Base-by-base conservation (phyloP, 2,113 vertebrate species). In the Geococcyx californianus region DNA sequence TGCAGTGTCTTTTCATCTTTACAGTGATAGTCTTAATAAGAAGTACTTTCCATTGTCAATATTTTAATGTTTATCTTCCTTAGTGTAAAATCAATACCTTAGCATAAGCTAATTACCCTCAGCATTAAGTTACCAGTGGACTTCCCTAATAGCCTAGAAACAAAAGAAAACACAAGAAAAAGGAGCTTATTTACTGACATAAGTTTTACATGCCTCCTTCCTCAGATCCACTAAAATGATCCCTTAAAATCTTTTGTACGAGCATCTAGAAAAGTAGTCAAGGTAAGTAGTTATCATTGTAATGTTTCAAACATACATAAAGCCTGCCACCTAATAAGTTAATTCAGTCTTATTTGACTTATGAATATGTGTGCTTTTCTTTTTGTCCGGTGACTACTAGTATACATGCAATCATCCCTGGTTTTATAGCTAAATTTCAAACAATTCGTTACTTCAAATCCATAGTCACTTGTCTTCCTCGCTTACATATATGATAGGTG, bases 1-100 rank as follows among this genome's bases (percentile, higher is more conserved):
- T 76, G 60, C 13, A 55, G n/a, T 56, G n/a, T 74, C 55, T 89
- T 96, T 97, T 94, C 42, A 79, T 95, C 68, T 91, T 15, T 74
- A 95, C 97, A 96, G 38, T 88, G 82, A 58, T 76, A 95, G 26
- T 85, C 69, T 95, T 95, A 96, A 96, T 97, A 95, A 94, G 80
- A 96, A 90, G 13, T 92, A 49, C 34, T 91, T 92, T 95, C 62
- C 15, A 20, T 52, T 96, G 78, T 93, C 95, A 97, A 90, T 97
- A 97, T 76, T 84, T 94, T 63, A 94, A 45, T 1, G 1, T 97
- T 96, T 95, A 74, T 95, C 92, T 96, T 96, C 36, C 54, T 90
- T 97, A 97, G 96, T 95, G 55, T 93, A 95, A 96, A 98, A 98
- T 98, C 97, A 96, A 94, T 97, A 90, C 81, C 94, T 97, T 93